These are phyloP conservation scores for Branchinecta lynchi DNA, from an alignment of 1,140 invertebrate genomes.

Conservation along the genomic window DNA sequence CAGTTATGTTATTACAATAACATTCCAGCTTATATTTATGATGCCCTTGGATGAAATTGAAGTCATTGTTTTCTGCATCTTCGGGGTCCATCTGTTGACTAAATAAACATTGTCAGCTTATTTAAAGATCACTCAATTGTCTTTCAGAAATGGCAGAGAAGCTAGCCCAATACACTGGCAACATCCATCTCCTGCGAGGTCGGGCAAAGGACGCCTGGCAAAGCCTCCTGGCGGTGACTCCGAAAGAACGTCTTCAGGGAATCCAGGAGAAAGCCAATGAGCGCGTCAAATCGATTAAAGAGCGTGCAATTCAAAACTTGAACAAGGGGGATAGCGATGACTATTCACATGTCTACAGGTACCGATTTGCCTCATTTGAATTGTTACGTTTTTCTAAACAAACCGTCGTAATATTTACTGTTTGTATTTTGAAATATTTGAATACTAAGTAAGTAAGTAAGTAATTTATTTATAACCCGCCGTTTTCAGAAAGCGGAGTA, in stretches of 20 bases:
- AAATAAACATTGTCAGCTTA: no score
- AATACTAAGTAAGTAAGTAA: constrained; percentile 10
- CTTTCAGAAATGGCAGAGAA: constrained; percentile 18
- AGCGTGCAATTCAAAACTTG: constrained; percentile 32
- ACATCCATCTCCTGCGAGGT: constrained; percentile 18
- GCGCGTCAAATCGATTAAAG: constrained; percentile 41
- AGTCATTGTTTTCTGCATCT: no score
- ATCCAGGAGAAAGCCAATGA: constrained; percentile 44
- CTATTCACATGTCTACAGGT: constrained; percentile 61
- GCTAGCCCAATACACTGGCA: constrained; percentile 19
- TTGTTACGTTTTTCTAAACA: constrained; percentile 11
- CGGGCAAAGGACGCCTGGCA: constrained; percentile 19
- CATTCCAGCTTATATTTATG: no score
- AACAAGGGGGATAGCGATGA: constrained; percentile 35
- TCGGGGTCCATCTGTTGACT: no score
- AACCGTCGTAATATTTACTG: no score
- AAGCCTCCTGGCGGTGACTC: constrained; percentile 15
- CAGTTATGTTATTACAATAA: no score
- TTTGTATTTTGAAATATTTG: no score
- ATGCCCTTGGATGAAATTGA: no score
- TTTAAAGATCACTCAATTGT: neutral
- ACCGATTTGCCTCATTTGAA: constrained; percentile 24
- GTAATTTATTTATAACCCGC: no score
- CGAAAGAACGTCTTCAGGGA: constrained; percentile 40
- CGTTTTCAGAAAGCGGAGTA: no score